A percentile compares a stretch with the other conserved stretches of the same genome.
Conservation (phyloP, 2,888 invertebrate genomes). For the Thymelicus acteon region DNA sequence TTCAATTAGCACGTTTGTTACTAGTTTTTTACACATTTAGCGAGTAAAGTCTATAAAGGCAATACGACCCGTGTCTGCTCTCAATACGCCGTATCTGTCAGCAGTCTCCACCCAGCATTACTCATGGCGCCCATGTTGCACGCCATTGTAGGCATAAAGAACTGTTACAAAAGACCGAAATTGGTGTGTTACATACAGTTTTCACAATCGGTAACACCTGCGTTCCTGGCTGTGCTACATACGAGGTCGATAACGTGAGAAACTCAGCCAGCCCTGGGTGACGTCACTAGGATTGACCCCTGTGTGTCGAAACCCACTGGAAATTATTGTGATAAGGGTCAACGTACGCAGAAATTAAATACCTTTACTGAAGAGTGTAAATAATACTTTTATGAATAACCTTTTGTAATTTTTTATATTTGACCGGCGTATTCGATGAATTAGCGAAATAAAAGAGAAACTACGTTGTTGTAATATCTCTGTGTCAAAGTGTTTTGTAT, state of each 20-base stretch:
- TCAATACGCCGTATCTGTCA: conserved; percentile 17
- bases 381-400: too few species aligned
- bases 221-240: conserved; percentile 12
- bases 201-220: conserved; percentile 17
- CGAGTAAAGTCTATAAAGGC: conserved; percentile 21
- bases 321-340: not conserved
- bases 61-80: conserved; percentile 16
- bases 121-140: conserved; percentile 6
- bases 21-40: conserved; percentile 11
- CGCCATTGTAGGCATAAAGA: conserved; percentile 7
- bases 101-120: conserved; percentile 17
- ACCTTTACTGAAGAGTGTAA: too few species aligned
- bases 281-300: not conserved
- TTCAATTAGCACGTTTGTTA: not conserved
- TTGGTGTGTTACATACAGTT: conserved; percentile 8
- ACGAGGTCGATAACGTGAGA: conserved; percentile 12
- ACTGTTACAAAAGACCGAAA: conserved; percentile 14
- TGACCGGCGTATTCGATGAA: too few species aligned
- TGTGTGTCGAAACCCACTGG: not conserved
- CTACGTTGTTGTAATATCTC: too few species aligned
- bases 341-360: not conserved
- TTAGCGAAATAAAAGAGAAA: too few species aligned
- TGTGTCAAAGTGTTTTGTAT: too few species aligned
- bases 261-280: not conserved
- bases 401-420: too few species aligned